Conservation (phyloP, 2,888 invertebrate genomes). For the Limnephilus lunatus region DNA sequence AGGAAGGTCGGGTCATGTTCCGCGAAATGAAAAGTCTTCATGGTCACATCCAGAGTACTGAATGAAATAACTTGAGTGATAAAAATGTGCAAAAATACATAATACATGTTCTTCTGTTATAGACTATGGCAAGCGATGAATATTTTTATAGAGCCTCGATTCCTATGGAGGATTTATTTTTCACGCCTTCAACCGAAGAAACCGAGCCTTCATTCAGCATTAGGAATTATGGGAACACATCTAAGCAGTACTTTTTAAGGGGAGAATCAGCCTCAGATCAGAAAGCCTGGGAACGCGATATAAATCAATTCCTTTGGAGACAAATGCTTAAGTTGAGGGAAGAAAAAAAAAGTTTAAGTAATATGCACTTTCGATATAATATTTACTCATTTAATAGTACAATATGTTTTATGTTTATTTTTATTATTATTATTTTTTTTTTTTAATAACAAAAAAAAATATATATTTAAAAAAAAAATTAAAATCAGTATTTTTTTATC, state of each 20-base stretch:
- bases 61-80: not conserved
- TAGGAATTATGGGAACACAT: not conserved
- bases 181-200: not conserved
- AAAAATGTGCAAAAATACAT: not conserved
- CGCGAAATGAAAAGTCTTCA: too few relatives aligned
- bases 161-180: conserved; percentile 6
- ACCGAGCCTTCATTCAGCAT: not conserved
- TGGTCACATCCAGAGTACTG: too few relatives aligned
- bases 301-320: not conserved
- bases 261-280: not conserved
- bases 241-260: not conserved
- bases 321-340: not conserved
- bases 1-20: not conserved
- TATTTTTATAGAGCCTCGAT: not conserved
- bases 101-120: not conserved
- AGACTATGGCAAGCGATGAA: not conserved
- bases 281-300: not conserved
- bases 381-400: not conserved
- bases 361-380: not conserved
- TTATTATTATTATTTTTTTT: too few relatives aligned
- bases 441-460: too few relatives aligned
- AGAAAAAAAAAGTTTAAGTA: not conserved
- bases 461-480: too few relatives aligned
- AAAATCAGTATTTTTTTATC: too few relatives aligned
- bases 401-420: too few relatives aligned